phyloP scores from a whole-genome alignment of 1,140 invertebrate species.

The Drosophila cardini region DNA sequence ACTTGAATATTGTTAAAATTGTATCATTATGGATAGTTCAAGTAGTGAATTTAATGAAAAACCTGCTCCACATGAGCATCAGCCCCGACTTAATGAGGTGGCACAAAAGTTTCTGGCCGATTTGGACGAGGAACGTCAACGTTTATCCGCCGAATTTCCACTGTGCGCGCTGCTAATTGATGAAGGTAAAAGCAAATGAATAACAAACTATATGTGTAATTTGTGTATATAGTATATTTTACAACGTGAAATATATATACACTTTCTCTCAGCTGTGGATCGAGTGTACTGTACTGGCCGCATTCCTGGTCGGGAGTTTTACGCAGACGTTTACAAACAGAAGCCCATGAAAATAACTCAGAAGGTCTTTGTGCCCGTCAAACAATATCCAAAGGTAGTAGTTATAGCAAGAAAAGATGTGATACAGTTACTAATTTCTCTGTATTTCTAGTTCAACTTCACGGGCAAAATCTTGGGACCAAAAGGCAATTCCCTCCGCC shows the following conservation, averaged over 20 bases:
- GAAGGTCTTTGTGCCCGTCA: slow-evolving; percentile 91
- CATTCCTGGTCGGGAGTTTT: slow-evolving; percentile 77
- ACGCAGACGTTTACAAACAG: slow-evolving; percentile 85
- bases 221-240: background rate
- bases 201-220: background rate
- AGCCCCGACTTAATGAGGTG: slow-evolving; percentile 75
- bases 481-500: slow-evolving; percentile 94
- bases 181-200: slow-evolving; percentile 54
- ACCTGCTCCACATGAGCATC: slow-evolving; percentile 58
- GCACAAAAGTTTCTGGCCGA: slow-evolving; percentile 77
- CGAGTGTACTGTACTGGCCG: slow-evolving; percentile 77
- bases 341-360: slow-evolving; percentile 92
- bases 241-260: background rate
- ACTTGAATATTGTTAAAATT: slow-evolving; percentile 12
- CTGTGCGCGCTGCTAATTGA: slow-evolving; percentile 69
- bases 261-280: slow-evolving; percentile 57
- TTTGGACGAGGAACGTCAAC: slow-evolving; percentile 73
- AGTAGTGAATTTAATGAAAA: slow-evolving; percentile 61
- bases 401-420: background rate
- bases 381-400: slow-evolving; percentile 92
- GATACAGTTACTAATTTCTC: background rate
- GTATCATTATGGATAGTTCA: slow-evolving; percentile 51
- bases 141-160: slow-evolving; percentile 68
- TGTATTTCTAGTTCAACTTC: slow-evolving; percentile 92
- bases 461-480: slow-evolving; percentile 96